Evolutionary conservation across 30 jellyfish, hydroid and myxozoan genomes (phyloP).

Genomic region (Cassiopea xamachana): DNA sequence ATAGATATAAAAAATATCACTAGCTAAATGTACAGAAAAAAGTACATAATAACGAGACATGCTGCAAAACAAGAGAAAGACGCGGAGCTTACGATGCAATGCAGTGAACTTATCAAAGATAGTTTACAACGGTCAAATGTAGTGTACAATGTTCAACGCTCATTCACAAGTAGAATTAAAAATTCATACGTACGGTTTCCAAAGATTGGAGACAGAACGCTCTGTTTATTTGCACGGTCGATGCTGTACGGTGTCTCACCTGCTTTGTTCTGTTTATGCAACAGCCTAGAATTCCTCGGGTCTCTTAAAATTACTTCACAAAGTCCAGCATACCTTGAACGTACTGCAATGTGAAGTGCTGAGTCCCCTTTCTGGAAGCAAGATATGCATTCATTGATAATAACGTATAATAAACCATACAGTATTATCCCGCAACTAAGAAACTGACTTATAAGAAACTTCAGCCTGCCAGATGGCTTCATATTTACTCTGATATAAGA

Average conservation of each 20-base stretch:
- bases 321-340: constrained; percentile 80
- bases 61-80: too few relatives aligned
- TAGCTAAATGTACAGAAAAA: too few relatives aligned
- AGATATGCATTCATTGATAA: not conserved
- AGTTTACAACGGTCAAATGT: too few relatives aligned
- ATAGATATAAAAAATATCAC: too few relatives aligned
- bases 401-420: too few relatives aligned
- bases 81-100: too few relatives aligned
- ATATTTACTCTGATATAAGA: too few relatives aligned
- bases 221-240: constrained; percentile 76
- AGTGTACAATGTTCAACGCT: not conserved
- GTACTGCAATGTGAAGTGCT: constrained; percentile 92
- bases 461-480: too few relatives aligned
- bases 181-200: constrained; percentile 77
- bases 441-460: too few relatives aligned
- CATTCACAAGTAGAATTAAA: not conserved
- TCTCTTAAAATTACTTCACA: constrained; percentile 88
- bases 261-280: constrained; percentile 76
- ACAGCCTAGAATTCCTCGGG: constrained; percentile 74
- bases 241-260: constrained; percentile 96
- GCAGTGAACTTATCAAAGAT: too few relatives aligned
- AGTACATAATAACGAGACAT: too few relatives aligned
- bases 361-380: constrained; percentile 93
- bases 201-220: constrained; percentile 78
- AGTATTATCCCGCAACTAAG: too few relatives aligned